Conservation (phyloP, 2,888 invertebrate species). For the Serrognathus titanus region DNA sequence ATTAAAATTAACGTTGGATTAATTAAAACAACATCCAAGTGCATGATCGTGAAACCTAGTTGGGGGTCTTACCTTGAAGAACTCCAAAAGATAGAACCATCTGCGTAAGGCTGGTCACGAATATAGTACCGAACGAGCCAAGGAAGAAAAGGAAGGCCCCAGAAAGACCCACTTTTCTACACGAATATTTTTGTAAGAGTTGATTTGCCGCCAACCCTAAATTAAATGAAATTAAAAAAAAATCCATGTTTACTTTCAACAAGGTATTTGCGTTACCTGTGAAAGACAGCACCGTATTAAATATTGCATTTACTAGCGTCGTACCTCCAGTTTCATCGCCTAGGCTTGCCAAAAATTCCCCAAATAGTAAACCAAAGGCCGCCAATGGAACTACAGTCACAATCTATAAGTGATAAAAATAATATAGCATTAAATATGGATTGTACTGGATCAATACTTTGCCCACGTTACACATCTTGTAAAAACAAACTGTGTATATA, state of each 20-base stretch:
- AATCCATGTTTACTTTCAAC: not conserved
- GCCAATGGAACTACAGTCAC: constrained; percentile 64
- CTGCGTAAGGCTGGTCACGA: constrained; percentile 60
- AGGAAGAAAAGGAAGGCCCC: constrained; percentile 63
- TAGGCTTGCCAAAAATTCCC: constrained; percentile 62
- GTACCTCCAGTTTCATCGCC: constrained; percentile 68
- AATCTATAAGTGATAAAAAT: constrained; percentile 49
- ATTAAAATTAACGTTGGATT: too few relatives aligned
- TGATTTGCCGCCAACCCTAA: constrained; percentile 66
- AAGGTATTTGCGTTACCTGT: constrained; percentile 51
- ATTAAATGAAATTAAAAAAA: too few relatives aligned
- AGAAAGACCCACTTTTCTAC: constrained; percentile 63
- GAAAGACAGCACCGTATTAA: constrained; percentile 61
- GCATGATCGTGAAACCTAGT: too few relatives aligned
- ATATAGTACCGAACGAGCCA: constrained; percentile 61
- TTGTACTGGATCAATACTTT: too few relatives aligned
- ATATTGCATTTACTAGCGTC: constrained; percentile 67
- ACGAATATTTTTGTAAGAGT: constrained; percentile 62
- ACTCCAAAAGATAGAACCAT: constrained; percentile 64
- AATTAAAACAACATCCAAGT: too few relatives aligned
- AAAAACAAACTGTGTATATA: not conserved
- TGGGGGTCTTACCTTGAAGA: constrained; percentile 56
- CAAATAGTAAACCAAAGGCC: constrained; percentile 69
- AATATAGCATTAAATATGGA: not conserved
- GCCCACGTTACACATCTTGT: not conserved